phyloP scores from a whole-genome alignment of 2,113 vertebrate genomes.

The Colistium nudipinnis region DNA sequence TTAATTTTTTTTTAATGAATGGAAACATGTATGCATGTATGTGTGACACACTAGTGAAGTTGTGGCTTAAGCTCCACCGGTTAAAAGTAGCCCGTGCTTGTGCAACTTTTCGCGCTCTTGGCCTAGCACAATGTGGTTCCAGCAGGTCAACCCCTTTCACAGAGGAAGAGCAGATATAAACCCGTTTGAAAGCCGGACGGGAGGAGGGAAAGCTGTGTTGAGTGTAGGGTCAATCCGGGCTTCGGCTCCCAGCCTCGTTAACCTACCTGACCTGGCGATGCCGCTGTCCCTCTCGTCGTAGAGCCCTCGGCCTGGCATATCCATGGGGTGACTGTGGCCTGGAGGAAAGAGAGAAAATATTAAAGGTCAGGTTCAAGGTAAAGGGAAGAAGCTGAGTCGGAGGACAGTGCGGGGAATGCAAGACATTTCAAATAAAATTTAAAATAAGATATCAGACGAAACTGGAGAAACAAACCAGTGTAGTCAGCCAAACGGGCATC shows the following conservation, averaged over 20 bases:
- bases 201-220: background rate
- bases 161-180: slow-evolving; percentile 9
- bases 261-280: slow-evolving; percentile 96
- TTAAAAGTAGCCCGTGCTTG: slow-evolving; percentile 14
- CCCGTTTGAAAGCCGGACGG: slow-evolving; percentile 13
- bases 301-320: slow-evolving; percentile 94
- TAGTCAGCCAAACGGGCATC: background rate
- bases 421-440: too few species aligned
- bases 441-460: background rate
- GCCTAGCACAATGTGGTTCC: slow-evolving; percentile 13
- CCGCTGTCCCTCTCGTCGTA: slow-evolving; percentile 96
- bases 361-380: background rate
- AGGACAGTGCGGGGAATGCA: background rate
- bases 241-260: slow-evolving; percentile 49
- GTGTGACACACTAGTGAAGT: background rate
- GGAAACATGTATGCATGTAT: slow-evolving; percentile 4
- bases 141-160: slow-evolving; percentile 8
- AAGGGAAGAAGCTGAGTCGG: background rate
- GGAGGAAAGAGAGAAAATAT: slow-evolving; percentile 40
- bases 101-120: slow-evolving; percentile 3
- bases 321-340: slow-evolving; percentile 99
- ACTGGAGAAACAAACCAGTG: slow-evolving; percentile 4
- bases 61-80: background rate
- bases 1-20: slow-evolving; percentile 7
- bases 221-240: slow-evolving; percentile 60